Evolutionary conservation across 2,797 vertebrate genomes (phyloP).

Genomic region (Crossoptilon crossoptilon): DNA sequence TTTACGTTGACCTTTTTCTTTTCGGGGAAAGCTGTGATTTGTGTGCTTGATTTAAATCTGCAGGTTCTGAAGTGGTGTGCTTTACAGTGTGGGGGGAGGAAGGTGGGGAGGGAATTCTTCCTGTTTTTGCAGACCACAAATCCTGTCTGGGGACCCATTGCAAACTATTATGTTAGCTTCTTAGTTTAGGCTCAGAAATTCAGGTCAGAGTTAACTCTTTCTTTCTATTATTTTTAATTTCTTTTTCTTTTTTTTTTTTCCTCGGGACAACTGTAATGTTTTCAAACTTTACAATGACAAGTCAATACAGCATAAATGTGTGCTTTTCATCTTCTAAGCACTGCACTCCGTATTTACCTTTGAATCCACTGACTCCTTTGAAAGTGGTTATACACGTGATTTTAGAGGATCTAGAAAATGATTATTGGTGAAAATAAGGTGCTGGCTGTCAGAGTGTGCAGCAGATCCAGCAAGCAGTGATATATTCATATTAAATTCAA

Average conservation of each 20-base stretch:
- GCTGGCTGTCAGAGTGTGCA: neutral
- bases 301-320: neutral
- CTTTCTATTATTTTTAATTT: neutral
- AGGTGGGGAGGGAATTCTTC: conserved; percentile 41
- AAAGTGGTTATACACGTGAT: neutral
- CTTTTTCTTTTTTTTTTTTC: neutral
- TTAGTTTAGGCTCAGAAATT: conserved; percentile 48
- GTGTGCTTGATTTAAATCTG: conserved; percentile 65
- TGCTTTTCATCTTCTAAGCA: neutral
- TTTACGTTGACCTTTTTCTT: conserved; percentile 39
- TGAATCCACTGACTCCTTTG: neutral
- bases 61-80: conserved; percentile 34
- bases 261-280: neutral
- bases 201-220: neutral
- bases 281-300: neutral
- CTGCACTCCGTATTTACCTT: neutral
- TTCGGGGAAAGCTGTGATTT: conserved; percentile 31
- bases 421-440: neutral
- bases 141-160: conserved; percentile 51
- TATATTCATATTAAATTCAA: neutral
- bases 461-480: neutral
- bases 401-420: neutral
- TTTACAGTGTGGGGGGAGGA: conserved; percentile 28
- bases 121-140: conserved; percentile 66
- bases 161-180: conserved; percentile 47